Evolutionary conservation across 2,797 vertebrate genomes (phyloP), one percentile per base, ranked within the genome.

Genomic region (Trichosurus vulpecula): DNA sequence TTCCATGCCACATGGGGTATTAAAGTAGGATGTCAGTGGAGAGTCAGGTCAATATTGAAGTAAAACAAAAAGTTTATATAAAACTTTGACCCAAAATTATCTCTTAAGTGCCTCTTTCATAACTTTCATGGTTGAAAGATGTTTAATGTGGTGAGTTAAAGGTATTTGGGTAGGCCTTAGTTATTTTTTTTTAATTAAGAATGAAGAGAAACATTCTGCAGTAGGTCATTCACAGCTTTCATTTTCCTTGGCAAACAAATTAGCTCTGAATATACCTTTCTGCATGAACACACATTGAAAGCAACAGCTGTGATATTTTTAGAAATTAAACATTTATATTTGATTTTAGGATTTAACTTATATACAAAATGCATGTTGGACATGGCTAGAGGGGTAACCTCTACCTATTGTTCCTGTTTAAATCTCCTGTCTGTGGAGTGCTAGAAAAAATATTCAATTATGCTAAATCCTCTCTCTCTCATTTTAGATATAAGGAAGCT

Each of bases 281-380:
- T 90, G 29, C 90, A 54, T 47, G 22, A 35, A 27, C 25, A 47
- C 41, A 25, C 9, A 53, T 53, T 90, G 5, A 90, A 53, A 90
- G 10, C 27, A 90, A 90, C 13, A 90, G 52, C 90, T 90, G 90
- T 90, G 90, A 25, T 53, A 52, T 53, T 35, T 35, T 90, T 90
- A 54, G 90, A 53, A 90, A 90, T 90, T 90, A 90, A 90, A 90
- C 31, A 54, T 54, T 90, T 54, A 53, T 90, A n/a, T 90, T 90
- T 54, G 90, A 90, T 52, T 53, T 90, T 53, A 30, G 4, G 52
- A 53, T 54, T 90, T 52, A 54, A 54, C 53, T 52, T 90, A 53
- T 47, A 54, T 53, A 90, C 90, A 52, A 53, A 90, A 90, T 90
- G 30, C 12, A 31, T 90, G 31, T 27, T 54, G 52, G 51, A 35